These are phyloP conservation scores for Heliconius hewitsoni DNA, from an alignment of 1,140 invertebrate genomes.

Conservation along the genomic window DNA sequence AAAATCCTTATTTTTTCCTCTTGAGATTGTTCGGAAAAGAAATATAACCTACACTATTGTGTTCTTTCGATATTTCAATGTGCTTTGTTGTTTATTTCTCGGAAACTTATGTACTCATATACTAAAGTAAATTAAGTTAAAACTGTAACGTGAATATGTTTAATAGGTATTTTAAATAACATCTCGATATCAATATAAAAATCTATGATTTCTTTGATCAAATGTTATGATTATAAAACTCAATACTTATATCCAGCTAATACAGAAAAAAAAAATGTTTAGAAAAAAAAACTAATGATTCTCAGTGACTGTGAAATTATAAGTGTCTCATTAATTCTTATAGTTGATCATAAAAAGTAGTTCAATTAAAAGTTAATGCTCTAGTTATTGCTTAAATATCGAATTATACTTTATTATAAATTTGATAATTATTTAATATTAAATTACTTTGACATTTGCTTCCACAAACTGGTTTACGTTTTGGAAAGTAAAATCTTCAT, in stretches of 20 bases:
- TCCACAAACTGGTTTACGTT: neutral
- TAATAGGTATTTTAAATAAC: no score
- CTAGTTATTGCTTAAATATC: slow-evolving; percentile 26
- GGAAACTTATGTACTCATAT: neutral
- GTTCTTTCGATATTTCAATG: slow-evolving; percentile 7
- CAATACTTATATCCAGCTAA: no score
- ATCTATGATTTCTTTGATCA: no score
- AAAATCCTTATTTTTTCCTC: slow-evolving; percentile 49
- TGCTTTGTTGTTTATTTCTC: neutral
- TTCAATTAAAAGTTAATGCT: slow-evolving; percentile 41
- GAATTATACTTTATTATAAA: neutral
- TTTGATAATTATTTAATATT: slow-evolving; percentile 4
- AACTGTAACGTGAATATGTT: neutral
- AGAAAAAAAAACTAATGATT: slow-evolving; percentile 1
- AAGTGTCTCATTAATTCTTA: slow-evolving; percentile 10
- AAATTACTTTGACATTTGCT: neutral
- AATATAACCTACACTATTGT: slow-evolving; percentile 14
- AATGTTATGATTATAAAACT: no score
- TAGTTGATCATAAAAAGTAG: slow-evolving; percentile 5
- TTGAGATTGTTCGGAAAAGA: slow-evolving; percentile 28
- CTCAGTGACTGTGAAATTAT: slow-evolving; percentile 8
- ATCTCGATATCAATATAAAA: no score
- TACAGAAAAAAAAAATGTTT: neutral
- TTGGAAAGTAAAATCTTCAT: neutral
- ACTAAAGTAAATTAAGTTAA: neutral